Percentiles rank a stretch among this genome's conserved stretches.
Conservation (phyloP, 2,113 vertebrate genomes). For the Struthidea cinerea region DNA sequence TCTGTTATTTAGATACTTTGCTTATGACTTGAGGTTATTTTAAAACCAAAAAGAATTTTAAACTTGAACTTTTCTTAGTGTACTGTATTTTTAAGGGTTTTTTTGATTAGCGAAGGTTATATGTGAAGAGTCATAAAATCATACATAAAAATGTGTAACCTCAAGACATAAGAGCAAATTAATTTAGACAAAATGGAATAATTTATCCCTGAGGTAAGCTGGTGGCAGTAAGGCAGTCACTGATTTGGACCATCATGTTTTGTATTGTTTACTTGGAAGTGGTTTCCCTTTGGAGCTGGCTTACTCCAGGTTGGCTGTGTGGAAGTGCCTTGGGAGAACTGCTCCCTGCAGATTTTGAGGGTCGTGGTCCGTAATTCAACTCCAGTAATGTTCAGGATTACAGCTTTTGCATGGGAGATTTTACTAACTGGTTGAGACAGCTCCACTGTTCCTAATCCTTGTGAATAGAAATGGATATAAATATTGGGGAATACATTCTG, state of each 20-base stretch:
- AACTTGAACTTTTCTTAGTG: background rate
- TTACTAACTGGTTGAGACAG: slow-evolving; percentile 8
- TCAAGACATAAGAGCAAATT: background rate
- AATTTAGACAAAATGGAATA: slow-evolving; percentile 15
- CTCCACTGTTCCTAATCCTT: slow-evolving; percentile 3
- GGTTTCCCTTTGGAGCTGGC: background rate
- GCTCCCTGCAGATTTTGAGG: background rate
- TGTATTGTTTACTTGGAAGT: background rate
- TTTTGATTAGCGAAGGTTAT: background rate
- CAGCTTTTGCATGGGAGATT: background rate
- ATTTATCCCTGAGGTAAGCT: background rate
- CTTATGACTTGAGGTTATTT: background rate
- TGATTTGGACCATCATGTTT: background rate
- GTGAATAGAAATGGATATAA: slow-evolving; percentile 15
- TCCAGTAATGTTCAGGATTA: background rate
- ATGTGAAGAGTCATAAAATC: background rate
- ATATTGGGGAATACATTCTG: background rate
- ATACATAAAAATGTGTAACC: background rate
- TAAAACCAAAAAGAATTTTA: background rate
- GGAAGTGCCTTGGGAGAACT: background rate
- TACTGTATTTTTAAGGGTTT: background rate
- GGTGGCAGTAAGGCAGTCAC: background rate
- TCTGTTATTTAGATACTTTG: background rate
- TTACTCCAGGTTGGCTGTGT: background rate
- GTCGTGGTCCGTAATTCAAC: background rate